phyloP scores from a whole-genome alignment of 2,797 vertebrate species.

The Sebastes hubbsi region DNA sequence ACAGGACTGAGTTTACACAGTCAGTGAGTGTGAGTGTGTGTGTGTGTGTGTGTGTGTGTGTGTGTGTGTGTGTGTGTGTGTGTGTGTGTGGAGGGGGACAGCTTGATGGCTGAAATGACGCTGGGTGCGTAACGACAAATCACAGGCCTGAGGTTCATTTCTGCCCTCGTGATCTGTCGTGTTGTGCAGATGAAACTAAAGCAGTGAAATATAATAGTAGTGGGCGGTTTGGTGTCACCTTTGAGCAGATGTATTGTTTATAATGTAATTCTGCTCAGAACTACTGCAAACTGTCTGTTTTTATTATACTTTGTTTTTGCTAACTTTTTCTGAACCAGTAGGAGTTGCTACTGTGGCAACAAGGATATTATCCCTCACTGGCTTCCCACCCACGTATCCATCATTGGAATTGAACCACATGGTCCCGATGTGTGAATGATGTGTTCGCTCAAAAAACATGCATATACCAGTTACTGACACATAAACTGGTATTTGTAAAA shows the following conservation, averaged over 20 bases:
- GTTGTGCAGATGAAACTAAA: not conserved
- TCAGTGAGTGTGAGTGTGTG: not conserved
- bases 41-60: not conserved
- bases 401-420: not conserved
- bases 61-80: no score
- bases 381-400: not conserved
- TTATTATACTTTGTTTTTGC: no score
- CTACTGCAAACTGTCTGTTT: not conserved
- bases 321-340: not conserved
- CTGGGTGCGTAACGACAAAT: not conserved
- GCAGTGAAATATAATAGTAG: not conserved
- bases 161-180: not conserved
- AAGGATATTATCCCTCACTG: not conserved
- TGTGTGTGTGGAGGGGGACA: not conserved
- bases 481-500: no score
- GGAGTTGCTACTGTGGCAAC: not conserved
- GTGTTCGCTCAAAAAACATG: no score
- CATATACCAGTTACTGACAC: no score
- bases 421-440: not conserved
- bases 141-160: not conserved
- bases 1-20: conserved; percentile 13
- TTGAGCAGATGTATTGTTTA: not conserved
- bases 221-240: not conserved
- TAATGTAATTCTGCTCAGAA: not conserved
- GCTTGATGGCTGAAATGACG: not conserved